Evolutionary conservation across 2,888 invertebrate genomes (phyloP).

Genomic region (Mylabris sibirica): DNA sequence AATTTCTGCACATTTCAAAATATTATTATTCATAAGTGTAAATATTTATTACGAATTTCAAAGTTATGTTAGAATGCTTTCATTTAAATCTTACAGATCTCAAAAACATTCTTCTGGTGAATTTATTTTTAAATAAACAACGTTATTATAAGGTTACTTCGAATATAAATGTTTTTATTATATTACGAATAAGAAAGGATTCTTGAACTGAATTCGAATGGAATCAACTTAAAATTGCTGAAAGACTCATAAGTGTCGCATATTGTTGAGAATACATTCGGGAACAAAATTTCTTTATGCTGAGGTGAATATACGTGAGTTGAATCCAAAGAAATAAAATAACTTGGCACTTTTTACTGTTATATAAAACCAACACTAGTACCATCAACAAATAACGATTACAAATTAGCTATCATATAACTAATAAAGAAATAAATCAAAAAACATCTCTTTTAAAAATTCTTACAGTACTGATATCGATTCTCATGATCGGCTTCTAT

Average conservation of each 20-base stretch:
- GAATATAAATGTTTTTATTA: neutral
- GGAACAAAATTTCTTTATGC: conserved; percentile 29
- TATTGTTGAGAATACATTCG: conserved; percentile 27
- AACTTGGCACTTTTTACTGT: too few species aligned
- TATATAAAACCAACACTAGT: neutral
- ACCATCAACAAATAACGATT: neutral
- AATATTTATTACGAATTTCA: neutral
- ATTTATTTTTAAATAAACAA: neutral
- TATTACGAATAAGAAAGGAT: neutral
- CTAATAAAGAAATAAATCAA: too few species aligned
- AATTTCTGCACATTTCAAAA: neutral
- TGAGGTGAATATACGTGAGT: conserved; percentile 27
- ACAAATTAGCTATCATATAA: too few species aligned
- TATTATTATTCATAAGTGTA: neutral
- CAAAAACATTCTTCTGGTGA: neutral
- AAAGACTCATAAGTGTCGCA: neutral
- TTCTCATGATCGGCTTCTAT: neutral
- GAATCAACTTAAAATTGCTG: neutral
- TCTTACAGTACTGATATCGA: neutral
- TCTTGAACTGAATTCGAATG: neutral
- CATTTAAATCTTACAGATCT: neutral
- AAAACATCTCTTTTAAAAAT: too few species aligned
- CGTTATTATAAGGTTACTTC: neutral
- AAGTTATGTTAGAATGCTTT: neutral
- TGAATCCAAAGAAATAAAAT: conserved; percentile 26